Evolutionary conservation across 2,113 vertebrate genomes (phyloP).

Genomic region (Donacobius atricapilla): DNA sequence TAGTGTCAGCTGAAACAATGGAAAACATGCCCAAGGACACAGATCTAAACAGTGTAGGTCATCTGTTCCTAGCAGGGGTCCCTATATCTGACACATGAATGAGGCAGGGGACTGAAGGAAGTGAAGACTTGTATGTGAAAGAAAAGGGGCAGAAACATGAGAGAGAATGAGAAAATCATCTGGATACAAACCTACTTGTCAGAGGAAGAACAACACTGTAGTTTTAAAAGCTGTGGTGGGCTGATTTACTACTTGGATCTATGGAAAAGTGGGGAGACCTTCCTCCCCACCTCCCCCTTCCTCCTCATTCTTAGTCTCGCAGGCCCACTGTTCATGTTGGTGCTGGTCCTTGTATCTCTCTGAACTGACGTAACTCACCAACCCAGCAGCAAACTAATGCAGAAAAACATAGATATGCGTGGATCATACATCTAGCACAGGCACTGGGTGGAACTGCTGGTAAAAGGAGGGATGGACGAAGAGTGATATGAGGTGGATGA

Average conservation of each 20-base stretch:
- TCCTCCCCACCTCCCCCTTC: neutral
- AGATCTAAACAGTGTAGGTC: neutral
- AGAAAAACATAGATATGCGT: neutral
- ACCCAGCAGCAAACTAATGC: neutral
- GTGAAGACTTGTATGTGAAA: neutral
- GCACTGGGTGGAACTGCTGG: neutral
- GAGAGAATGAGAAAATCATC: neutral
- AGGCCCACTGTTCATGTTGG: neutral
- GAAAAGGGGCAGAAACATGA: neutral
- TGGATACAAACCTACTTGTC: neutral
- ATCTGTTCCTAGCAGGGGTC: neutral
- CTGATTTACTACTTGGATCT: neutral
- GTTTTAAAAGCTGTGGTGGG: neutral
- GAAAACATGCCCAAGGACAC: conserved; percentile 1
- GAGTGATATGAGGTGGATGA: neutral
- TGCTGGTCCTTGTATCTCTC: neutral
- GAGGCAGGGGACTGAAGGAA: neutral
- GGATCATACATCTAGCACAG: neutral
- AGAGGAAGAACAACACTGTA: neutral
- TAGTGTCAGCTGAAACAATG: neutral
- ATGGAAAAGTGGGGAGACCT: neutral
- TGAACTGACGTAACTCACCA: neutral
- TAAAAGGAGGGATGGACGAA: neutral
- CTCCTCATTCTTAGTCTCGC: fast-evolving
- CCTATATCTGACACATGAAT: fast-evolving